Conservation (phyloP, 2,797 vertebrate species). For the Corythornis leucogaster region DNA sequence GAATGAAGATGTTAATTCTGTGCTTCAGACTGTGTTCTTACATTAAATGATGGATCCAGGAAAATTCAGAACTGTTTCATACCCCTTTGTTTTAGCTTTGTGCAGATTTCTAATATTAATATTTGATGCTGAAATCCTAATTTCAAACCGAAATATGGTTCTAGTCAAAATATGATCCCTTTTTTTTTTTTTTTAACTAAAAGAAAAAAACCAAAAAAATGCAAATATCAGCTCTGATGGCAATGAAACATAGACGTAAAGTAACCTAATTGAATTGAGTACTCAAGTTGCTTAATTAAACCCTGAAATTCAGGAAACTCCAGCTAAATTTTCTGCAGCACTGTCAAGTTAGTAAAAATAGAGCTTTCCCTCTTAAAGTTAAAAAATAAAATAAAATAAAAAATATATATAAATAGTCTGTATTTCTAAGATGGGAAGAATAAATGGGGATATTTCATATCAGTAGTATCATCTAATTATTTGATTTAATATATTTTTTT, state of each 20-base stretch:
- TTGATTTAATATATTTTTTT: background rate
- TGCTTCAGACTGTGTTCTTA: background rate
- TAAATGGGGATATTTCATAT: background rate
- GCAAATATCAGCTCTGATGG: background rate
- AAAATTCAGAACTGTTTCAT: background rate
- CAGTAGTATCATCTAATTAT: background rate
- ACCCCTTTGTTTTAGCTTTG: background rate
- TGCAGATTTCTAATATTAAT: background rate
- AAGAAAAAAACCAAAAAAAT: background rate
- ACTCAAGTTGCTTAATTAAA: background rate
- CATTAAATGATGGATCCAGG: background rate
- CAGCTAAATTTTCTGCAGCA: background rate
- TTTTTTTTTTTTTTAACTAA: background rate
- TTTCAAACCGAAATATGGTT: background rate
- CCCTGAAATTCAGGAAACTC: background rate
- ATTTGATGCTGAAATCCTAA: background rate
- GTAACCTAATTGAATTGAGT: background rate
- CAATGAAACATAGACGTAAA: background rate
- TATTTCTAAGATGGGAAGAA: background rate
- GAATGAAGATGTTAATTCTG: background rate
- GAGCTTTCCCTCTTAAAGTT: background rate
- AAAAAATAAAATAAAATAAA: background rate
- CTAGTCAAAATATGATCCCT: background rate
- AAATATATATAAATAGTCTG: background rate
- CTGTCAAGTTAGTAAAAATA: background rate